Evolutionary conservation across 2,888 invertebrate species (phyloP).

Genomic region (Julus scandinavius): DNA sequence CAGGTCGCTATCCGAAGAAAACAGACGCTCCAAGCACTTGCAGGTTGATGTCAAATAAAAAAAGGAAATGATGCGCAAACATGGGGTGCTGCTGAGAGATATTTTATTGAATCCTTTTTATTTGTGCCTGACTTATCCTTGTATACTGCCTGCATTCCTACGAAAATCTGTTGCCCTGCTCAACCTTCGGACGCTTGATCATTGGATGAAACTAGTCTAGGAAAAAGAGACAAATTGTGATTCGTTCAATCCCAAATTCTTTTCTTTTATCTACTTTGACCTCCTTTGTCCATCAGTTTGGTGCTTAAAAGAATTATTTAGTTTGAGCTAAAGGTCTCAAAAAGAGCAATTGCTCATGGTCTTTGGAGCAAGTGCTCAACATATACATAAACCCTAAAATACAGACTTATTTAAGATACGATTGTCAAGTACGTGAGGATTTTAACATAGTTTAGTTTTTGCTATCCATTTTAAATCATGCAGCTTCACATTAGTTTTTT

Average conservation of each 20-base stretch:
- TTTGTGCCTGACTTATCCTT: neutral
- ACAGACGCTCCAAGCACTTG: neutral
- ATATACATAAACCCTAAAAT: too few species aligned
- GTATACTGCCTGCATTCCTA: neutral
- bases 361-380: too few species aligned
- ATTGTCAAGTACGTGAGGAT: too few species aligned
- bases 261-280: neutral
- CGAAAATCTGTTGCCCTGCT: neutral
- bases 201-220: neutral
- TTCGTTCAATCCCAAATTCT: neutral
- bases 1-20: constrained; percentile 8
- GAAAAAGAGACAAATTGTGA: neutral
- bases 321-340: neutral
- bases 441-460: too few species aligned
- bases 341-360: neutral
- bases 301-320: neutral
- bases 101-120: neutral
- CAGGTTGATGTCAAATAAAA: constrained; percentile 11
- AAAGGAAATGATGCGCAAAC: constrained; percentile 3
- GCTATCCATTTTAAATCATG: too few species aligned
- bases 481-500: too few species aligned
- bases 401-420: too few species aligned
- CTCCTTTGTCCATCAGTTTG: neutral
- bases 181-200: neutral
- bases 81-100: neutral